phyloP scores from a whole-genome alignment of 2,888 invertebrate species.

The Meteorus cinctellus region DNA sequence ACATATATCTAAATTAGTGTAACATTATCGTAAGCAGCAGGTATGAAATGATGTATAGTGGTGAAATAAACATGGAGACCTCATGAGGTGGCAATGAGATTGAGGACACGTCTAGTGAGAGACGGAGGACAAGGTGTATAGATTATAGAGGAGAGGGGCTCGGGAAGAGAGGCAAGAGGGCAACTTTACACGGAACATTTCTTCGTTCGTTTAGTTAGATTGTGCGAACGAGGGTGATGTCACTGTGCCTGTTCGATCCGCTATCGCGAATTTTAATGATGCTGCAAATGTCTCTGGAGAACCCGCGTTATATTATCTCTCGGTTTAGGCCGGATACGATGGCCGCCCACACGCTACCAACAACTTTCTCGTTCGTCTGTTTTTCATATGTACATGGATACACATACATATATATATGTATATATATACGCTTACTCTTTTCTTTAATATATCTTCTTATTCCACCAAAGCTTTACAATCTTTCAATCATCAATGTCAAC shows the following conservation, averaged over 20 bases:
- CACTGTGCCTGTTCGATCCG: conserved; percentile 72
- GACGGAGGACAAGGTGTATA: conserved; percentile 9
- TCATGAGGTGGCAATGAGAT: conserved; percentile 18
- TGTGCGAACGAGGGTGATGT: conserved; percentile 72
- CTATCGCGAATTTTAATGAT: conserved; percentile 74
- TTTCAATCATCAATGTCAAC: conserved; percentile 1
- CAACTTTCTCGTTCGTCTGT: conserved; percentile 45
- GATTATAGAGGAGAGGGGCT: conserved; percentile 23
- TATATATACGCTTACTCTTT: conserved; percentile 11
- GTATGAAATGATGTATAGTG: conserved; percentile 1
- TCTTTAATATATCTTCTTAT: neutral
- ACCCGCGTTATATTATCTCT: conserved; percentile 71
- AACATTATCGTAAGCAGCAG: too few relatives aligned
- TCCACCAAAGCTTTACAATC: neutral
- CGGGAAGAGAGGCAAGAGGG: conserved; percentile 51
- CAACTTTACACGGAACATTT: conserved; percentile 66
- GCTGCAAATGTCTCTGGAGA: conserved; percentile 72
- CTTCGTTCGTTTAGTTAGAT: conserved; percentile 70
- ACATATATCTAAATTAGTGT: too few relatives aligned
- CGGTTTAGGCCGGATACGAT: conserved; percentile 70
- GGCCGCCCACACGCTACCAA: conserved; percentile 69
- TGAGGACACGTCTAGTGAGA: conserved; percentile 5
- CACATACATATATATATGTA: conserved; percentile 12
- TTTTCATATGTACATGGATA: neutral
- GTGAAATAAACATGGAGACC: too few relatives aligned